Base-by-base conservation (phyloP, 2,113 vertebrate species). In the Poicephalus meyeri region DNA sequence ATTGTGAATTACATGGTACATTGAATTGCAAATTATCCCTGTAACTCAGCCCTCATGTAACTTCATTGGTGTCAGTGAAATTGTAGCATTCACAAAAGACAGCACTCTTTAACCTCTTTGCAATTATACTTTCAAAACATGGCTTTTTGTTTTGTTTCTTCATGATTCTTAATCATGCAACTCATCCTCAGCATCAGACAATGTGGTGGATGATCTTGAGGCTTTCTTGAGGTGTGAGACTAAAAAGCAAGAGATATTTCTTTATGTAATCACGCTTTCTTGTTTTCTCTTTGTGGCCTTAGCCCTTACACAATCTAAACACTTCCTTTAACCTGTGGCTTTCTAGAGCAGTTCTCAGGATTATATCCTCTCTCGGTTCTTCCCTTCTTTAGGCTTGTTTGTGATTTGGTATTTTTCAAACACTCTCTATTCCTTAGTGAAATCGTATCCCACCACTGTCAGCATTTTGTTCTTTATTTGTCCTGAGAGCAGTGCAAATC, bases 11-110 rank as follows among this genome's bases (percentile, higher is more conserved):
- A 87, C 64, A 87, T 2, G 41, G 80, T 80, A 88, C 46, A 91
- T 24, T 86, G 89, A 94, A 91, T 91, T 87, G n/a, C 55, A 91
- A 81, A 89, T 94, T 78, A 70, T 71, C 33, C 60, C 35, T 41
- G 41, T 82, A 86, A 92, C 46, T 95, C 84, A 86, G 49, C 24
- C 16, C 18, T 80, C n/a, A 65, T 53, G 60, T 52, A 86, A 89
- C 58, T 77, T 86, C 49, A 84, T 25, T 53, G 37, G 37, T 86
- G 47, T 78, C n/a, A 61, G 55, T 78, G 37, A 80, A 94, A 92
- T 19, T 74, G 28, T 29, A 70, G 16, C 17, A 13, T 31, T 94
- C n/a, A 44, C 6, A 7, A 68, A 72, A 74, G 37, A 70, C 10
- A 33, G 23, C 28, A 37, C 3, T 0, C 8, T 80, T 76, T 64